Conservation (phyloP, 1,140 invertebrate species). For the Phenacoccus solenopsis region DNA sequence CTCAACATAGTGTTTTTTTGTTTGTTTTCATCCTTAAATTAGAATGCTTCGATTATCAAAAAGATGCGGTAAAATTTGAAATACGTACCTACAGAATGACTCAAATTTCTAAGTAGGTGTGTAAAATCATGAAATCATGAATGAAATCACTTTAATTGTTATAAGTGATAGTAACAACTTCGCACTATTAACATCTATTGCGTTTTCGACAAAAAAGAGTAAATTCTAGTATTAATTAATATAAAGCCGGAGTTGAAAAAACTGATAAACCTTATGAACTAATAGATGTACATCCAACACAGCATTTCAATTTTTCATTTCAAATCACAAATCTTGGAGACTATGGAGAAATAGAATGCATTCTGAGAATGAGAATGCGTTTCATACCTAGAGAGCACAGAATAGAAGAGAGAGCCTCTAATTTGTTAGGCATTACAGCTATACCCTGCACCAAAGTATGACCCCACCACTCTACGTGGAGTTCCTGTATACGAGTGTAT, state of each 20-base stretch:
- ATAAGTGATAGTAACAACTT: not conserved
- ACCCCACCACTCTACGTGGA: too few species aligned
- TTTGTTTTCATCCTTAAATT: not conserved
- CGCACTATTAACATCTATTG: not conserved
- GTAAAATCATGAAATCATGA: slow-evolving; percentile 3
- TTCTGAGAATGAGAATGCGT: too few species aligned
- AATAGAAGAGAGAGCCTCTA: too few species aligned
- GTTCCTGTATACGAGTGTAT: too few species aligned
- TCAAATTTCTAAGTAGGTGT: not conserved
- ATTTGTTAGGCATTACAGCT: too few species aligned
- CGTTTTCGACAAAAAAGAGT: not conserved
- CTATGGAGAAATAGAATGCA: too few species aligned
- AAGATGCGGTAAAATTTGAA: not conserved
- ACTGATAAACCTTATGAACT: not conserved
- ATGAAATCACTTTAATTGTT: not conserved
- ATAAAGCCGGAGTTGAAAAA: not conserved
- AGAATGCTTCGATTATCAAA: not conserved
- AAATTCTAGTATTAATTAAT: not conserved
- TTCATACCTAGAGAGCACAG: too few species aligned
- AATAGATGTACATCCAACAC: not conserved
- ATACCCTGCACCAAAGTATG: too few species aligned
- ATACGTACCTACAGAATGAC: not conserved
- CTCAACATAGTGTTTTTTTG: not conserved
- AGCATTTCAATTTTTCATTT: too few species aligned
- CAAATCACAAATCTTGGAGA: too few species aligned